phyloP scores from a whole-genome alignment of 2,888 invertebrate species.

The Allacma fusca region DNA sequence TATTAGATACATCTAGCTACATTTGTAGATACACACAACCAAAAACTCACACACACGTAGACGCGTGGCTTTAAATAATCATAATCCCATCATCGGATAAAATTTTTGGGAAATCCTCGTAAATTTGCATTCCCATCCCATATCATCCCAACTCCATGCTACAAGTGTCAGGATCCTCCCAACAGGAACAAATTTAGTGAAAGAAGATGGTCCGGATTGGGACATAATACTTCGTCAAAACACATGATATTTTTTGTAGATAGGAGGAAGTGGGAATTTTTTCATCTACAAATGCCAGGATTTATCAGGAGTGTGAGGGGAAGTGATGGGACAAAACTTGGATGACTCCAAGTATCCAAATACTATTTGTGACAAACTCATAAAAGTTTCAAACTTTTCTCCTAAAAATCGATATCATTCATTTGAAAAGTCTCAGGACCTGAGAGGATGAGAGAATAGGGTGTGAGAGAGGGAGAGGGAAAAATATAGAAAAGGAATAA shows the following conservation, averaged over 20 bases:
- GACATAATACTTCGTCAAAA: background rate
- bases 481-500: no score
- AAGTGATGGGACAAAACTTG: background rate
- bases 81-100: no score
- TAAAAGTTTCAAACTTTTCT: background rate
- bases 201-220: background rate
- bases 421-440: background rate
- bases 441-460: background rate
- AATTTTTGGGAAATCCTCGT: background rate
- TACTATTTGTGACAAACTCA: background rate
- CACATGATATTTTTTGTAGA: no score
- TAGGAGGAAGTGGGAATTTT: no score
- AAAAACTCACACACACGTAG: no score
- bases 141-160: background rate
- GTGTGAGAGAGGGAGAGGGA: background rate
- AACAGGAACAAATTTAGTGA: background rate
- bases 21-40: no score
- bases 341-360: background rate
- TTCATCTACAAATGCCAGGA: no score
- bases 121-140: background rate
- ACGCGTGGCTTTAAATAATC: no score
- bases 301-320: background rate
- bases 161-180: constrained; percentile 1
- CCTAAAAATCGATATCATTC: background rate
- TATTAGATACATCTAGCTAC: background rate